Conservation (phyloP, 2,113 vertebrate genomes). For the Prietella phreatophila region DNA sequence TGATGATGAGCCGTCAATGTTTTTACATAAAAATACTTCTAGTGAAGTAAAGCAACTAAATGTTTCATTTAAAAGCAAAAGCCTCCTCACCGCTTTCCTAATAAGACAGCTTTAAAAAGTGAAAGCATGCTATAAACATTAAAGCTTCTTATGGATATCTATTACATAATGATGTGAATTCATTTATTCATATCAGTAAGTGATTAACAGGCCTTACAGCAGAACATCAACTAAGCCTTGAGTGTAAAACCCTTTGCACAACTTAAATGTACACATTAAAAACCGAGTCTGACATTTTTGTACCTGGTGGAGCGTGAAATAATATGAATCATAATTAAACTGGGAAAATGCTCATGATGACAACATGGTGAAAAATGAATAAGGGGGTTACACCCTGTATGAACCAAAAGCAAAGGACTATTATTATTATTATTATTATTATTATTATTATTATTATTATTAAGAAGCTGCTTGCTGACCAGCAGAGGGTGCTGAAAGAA, state of each 20-base stretch:
- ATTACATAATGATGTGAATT: slow-evolving; percentile 45
- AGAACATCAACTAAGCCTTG: slow-evolving; percentile 41
- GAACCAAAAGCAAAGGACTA: slow-evolving; percentile 12
- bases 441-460: neutral
- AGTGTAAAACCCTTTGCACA: slow-evolving; percentile 28
- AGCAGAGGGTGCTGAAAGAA: slow-evolving; percentile 40
- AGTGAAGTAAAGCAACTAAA: slow-evolving; percentile 34
- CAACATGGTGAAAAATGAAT: slow-evolving; percentile 2
- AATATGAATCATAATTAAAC: slow-evolving; percentile 8
- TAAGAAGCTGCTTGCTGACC: slow-evolving; percentile 19
- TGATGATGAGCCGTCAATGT: slow-evolving; percentile 27
- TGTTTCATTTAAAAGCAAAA: slow-evolving; percentile 39
- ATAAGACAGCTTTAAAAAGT: slow-evolving; percentile 50
- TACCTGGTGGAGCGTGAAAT: slow-evolving; percentile 8
- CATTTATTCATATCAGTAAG: slow-evolving; percentile 32
- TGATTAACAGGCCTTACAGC: slow-evolving; percentile 48
- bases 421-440: neutral
- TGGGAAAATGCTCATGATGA: slow-evolving; percentile 1
- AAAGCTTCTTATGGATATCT: slow-evolving; percentile 51
- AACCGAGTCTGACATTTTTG: neutral
- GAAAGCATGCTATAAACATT: slow-evolving; percentile 57
- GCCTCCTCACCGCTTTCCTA: slow-evolving; percentile 44
- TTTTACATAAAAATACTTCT: slow-evolving; percentile 41
- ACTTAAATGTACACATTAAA: slow-evolving; percentile 12
- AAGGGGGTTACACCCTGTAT: slow-evolving; percentile 7